These are phyloP conservation scores for Leptopilina myrica DNA, from an alignment of 2,888 invertebrate species.

Conservation along the genomic window DNA sequence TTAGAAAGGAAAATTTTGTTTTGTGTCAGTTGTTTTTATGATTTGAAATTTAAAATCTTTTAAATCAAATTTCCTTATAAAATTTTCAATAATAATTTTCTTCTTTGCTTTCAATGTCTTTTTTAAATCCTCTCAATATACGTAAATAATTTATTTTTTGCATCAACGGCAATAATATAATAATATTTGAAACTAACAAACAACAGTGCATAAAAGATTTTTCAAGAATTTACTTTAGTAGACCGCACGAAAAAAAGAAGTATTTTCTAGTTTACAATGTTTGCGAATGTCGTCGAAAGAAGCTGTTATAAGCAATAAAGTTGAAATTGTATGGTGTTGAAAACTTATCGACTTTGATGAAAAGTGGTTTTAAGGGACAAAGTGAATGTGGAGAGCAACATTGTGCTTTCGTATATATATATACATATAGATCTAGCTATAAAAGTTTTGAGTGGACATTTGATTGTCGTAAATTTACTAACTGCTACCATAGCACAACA, in stretches of 20 bases:
- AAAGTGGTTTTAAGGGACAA: constrained; percentile 25
- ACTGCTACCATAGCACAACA: neutral
- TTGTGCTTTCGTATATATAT: neutral
- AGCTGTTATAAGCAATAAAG: constrained; percentile 24
- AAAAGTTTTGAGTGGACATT: constrained; percentile 27
- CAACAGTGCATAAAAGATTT: neutral
- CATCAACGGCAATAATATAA: too few relatives aligned
- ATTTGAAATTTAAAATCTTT: too few relatives aligned
- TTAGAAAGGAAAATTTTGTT: too few relatives aligned
- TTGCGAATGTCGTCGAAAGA: neutral
- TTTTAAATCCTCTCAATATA: too few relatives aligned
- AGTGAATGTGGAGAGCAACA: constrained; percentile 15
- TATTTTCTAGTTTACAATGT: constrained; percentile 22
- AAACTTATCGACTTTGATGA: constrained; percentile 8
- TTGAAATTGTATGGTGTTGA: constrained; percentile 9
- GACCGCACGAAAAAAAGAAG: neutral
- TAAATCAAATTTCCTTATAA: too few relatives aligned
- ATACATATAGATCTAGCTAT: neutral
- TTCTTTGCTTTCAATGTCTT: too few relatives aligned
- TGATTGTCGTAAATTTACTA: neutral
- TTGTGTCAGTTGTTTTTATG: too few relatives aligned
- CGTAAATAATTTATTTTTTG: too few relatives aligned
- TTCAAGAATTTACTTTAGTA: neutral
- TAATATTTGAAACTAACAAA: too few relatives aligned
- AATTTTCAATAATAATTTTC: too few relatives aligned